Evolutionary conservation across 1,140 invertebrate species (phyloP).

Genomic region (Caligus rogercresseyi): DNA sequence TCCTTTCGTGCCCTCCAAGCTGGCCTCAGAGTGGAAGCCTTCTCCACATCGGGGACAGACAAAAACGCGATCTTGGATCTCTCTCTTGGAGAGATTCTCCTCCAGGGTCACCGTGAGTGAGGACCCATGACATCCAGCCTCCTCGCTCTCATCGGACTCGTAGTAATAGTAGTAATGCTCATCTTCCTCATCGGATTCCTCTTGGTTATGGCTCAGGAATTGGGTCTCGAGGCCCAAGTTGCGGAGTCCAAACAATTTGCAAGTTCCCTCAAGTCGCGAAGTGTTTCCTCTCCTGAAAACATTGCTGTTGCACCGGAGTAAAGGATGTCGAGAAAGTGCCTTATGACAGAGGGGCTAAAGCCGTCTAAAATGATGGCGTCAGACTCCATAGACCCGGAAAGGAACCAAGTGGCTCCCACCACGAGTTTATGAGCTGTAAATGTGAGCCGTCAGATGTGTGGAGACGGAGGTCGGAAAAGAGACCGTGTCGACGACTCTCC

Average conservation of each 20-base stretch:
- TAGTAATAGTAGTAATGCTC: too few relatives aligned
- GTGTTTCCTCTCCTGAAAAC: background rate
- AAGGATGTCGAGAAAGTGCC: background rate
- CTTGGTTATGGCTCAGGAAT: background rate
- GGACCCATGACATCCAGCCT: background rate
- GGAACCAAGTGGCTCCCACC: background rate
- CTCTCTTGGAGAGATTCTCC: background rate
- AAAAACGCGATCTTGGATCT: background rate
- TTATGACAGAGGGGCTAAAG: background rate
- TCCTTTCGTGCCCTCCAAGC: background rate
- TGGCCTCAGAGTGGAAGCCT: background rate
- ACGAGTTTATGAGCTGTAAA: background rate
- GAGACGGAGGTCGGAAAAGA: background rate
- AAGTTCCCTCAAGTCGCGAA: background rate
- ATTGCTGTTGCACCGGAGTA: background rate
- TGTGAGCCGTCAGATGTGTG: background rate
- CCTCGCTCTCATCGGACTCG: background rate
- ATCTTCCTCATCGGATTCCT: background rate
- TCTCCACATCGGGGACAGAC: background rate
- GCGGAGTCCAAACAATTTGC: background rate
- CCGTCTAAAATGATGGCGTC: background rate
- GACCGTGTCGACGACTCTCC: background rate
- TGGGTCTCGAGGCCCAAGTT: background rate
- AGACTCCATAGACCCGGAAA: background rate
- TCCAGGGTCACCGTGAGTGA: background rate